Percentiles rank a stretch among this genome's conserved stretches.
phyloP scores from a whole-genome alignment of 2,113 vertebrate genomes.

The Opisthocomus hoazin region DNA sequence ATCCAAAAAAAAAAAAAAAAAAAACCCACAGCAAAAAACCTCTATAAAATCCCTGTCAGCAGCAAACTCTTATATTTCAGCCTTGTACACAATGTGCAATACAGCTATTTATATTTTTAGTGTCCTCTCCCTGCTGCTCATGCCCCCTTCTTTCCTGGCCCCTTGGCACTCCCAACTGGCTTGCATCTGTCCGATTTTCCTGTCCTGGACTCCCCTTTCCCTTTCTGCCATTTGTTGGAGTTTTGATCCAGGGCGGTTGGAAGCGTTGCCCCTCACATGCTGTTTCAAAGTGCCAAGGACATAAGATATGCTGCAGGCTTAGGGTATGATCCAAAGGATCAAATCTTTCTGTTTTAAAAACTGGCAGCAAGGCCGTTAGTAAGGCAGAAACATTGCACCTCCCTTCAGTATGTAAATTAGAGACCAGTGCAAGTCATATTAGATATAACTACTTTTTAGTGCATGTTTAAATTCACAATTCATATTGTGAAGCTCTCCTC shows the following conservation, averaged over 20 bases:
- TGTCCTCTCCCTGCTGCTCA: no score
- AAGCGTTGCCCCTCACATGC: not conserved
- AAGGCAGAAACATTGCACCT: not conserved
- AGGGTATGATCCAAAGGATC: constrained; percentile 37
- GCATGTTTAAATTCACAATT: not conserved
- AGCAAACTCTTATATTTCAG: not conserved
- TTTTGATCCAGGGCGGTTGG: constrained; percentile 20
- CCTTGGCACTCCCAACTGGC: constrained; percentile 21
- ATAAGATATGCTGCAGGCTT: constrained; percentile 18
- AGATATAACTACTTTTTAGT: not conserved
- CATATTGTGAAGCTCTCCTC: not conserved
- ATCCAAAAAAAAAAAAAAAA: not conserved
- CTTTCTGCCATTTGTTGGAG: constrained; percentile 22
- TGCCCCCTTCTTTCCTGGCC: not conserved
- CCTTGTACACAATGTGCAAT: not conserved
- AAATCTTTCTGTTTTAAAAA: not conserved
- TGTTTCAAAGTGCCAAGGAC: not conserved
- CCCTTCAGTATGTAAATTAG: not conserved
- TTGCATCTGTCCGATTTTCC: constrained; percentile 35
- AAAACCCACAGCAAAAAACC: not conserved
- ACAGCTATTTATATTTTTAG: not conserved
- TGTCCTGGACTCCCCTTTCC: constrained; percentile 7
- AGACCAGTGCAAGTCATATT: not conserved
- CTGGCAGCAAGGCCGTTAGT: not conserved
- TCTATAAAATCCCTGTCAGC: not conserved